Conservation (phyloP, 2,797 vertebrate species). For the Prunella strophiata region DNA sequence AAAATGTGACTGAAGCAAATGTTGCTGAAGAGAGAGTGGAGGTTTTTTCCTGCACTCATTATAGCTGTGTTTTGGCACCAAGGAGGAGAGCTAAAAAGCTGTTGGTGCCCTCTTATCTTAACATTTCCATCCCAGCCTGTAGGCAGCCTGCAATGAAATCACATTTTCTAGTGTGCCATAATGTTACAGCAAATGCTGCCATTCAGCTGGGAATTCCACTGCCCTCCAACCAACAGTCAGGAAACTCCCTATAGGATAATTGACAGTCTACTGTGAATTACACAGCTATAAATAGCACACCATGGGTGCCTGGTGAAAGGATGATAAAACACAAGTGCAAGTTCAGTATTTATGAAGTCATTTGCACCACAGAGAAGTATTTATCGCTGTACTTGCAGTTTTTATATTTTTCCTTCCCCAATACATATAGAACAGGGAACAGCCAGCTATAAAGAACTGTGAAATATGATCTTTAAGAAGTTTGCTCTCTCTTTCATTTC, state of each 20-base stretch:
- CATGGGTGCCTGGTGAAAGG: conserved; percentile 44
- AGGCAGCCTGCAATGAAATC: conserved; percentile 26
- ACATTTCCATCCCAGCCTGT: neutral
- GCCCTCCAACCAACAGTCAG: conserved; percentile 40
- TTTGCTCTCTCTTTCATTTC: neutral
- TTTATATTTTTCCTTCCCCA: conserved; percentile 33
- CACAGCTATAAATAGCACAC: conserved; percentile 56
- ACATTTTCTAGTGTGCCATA: conserved; percentile 5
- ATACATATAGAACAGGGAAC: conserved; percentile 12
- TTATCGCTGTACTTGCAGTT: conserved; percentile 6
- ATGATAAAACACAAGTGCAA: conserved; percentile 41
- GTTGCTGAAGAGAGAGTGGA: neutral
- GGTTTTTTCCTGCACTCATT: neutral
- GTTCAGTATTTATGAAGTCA: conserved; percentile 32
- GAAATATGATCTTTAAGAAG: conserved; percentile 45
- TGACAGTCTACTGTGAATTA: conserved; percentile 55
- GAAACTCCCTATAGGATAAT: conserved; percentile 11
- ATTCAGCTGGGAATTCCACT: conserved; percentile 18
- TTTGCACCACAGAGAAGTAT: conserved; percentile 43
- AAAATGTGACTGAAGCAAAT: neutral
- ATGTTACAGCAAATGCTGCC: conserved; percentile 28
- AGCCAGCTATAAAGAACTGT: conserved; percentile 39
- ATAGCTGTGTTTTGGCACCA: conserved; percentile 15
- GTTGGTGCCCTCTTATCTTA: conserved; percentile 15
- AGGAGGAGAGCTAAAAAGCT: neutral